These are phyloP conservation scores for Zelleria hepariella DNA, from an alignment of 2,888 invertebrate genomes.

Conservation along the genomic window DNA sequence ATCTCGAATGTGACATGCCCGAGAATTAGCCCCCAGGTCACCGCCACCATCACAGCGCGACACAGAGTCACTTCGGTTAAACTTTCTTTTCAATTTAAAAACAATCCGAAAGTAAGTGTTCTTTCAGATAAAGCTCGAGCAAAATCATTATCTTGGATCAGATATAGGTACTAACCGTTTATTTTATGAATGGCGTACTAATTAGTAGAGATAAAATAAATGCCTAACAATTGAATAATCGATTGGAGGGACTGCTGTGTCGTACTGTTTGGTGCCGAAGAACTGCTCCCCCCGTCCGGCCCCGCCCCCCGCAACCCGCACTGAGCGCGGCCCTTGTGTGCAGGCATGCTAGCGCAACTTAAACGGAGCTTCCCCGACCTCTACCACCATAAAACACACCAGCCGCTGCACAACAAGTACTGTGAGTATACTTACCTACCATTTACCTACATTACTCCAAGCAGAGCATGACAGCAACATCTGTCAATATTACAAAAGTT, in stretches of 20 bases:
- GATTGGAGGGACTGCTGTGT: background rate
- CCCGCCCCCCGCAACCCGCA: conserved; percentile 43
- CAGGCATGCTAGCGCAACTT: conserved; percentile 91
- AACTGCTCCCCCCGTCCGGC: conserved; percentile 19
- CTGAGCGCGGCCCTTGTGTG: conserved; percentile 74
- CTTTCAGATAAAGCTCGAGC: too few relatives aligned
- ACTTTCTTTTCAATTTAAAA: too few relatives aligned
- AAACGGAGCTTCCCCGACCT: conserved; percentile 91
- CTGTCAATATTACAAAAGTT: too few relatives aligned
- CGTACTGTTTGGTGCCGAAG: background rate
- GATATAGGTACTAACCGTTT: too few relatives aligned
- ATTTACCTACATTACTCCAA: background rate
- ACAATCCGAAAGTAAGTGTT: too few relatives aligned
- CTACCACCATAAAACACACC: conserved; percentile 82
- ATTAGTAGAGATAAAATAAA: background rate
- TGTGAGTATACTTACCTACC: conserved; percentile 51
- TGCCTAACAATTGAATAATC: background rate
- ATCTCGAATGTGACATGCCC: too few relatives aligned
- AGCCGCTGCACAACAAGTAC: conserved; percentile 82
- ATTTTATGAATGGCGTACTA: too few relatives aligned
- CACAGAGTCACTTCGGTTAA: too few relatives aligned
- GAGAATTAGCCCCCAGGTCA: too few relatives aligned
- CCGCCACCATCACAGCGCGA: too few relatives aligned
- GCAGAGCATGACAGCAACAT: too few relatives aligned
- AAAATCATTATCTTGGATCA: too few relatives aligned